These are phyloP conservation scores for Oreochromis tanganicae DNA, from an alignment of 2,113 vertebrate genomes.

Conservation along the genomic window DNA sequence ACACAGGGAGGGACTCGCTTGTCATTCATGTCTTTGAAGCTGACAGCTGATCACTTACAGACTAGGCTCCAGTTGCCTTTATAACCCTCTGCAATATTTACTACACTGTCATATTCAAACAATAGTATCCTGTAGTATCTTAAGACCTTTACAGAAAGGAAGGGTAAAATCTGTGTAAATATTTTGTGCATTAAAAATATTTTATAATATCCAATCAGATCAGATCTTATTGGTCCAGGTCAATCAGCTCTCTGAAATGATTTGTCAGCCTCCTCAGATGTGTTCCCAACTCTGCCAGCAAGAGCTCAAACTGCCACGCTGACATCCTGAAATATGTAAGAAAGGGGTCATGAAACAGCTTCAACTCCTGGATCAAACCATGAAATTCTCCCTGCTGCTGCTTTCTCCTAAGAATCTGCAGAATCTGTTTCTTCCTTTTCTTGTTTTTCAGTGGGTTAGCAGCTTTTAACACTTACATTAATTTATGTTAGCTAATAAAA, in stretches of 20 bases:
- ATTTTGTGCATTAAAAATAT: background rate
- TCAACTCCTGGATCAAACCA: background rate
- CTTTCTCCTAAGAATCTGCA: background rate
- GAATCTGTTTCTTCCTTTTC: background rate
- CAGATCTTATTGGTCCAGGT: background rate
- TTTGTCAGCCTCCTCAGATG: background rate
- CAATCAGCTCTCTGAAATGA: background rate
- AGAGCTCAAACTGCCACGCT: background rate
- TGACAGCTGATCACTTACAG: background rate
- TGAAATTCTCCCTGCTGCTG: background rate
- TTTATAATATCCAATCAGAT: background rate
- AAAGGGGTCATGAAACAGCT: background rate
- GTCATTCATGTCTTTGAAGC: background rate
- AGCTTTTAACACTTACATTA: background rate
- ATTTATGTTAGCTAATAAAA: background rate
- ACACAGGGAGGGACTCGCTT: fast-evolving
- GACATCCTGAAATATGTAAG: background rate
- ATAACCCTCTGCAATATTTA: background rate
- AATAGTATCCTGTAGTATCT: background rate
- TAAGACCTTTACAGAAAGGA: background rate
- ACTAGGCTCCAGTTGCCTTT: background rate
- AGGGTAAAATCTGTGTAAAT: background rate
- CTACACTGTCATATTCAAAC: background rate
- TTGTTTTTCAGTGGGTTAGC: background rate
- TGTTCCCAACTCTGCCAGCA: background rate